Percentiles rank a stretch among this genome's conserved stretches.
Evolutionary conservation across 2,797 vertebrate species (phyloP).

Genomic region (Spea hammondii): DNA sequence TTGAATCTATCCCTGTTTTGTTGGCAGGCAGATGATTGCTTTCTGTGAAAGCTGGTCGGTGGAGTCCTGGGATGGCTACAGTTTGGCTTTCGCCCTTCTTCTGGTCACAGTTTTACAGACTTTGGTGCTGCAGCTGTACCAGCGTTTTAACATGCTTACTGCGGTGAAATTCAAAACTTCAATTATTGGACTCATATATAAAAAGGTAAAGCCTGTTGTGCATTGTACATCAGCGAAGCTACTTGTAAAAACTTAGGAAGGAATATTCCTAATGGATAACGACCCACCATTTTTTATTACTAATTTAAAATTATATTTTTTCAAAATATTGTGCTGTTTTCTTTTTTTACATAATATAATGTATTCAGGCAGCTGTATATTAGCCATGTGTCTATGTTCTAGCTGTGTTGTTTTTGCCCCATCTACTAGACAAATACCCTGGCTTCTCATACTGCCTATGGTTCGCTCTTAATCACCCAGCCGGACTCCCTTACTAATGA

Average conservation of each 20-base stretch:
- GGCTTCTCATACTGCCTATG: too few species aligned
- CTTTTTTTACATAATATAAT: too few species aligned
- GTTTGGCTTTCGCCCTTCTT: constrained; percentile 58
- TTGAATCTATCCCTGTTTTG: background rate
- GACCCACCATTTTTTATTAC: too few species aligned
- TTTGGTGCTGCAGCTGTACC: constrained; percentile 59
- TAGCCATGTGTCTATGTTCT: too few species aligned
- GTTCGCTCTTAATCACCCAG: too few species aligned
- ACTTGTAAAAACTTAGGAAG: background rate
- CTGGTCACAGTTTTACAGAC: constrained; percentile 58
- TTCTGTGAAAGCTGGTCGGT: constrained; percentile 56
- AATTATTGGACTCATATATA: constrained; percentile 62
- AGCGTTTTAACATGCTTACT: constrained; percentile 59
- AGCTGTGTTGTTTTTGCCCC: too few species aligned
- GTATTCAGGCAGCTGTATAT: too few species aligned
- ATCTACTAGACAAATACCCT: too few species aligned
- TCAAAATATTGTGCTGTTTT: too few species aligned
- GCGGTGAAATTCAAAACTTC: constrained; percentile 63
- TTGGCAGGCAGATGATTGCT: constrained; percentile 60
- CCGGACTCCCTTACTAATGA: too few species aligned
- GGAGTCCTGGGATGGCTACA: constrained; percentile 53
- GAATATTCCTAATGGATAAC: too few species aligned
- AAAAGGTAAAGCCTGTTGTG: constrained; percentile 59
- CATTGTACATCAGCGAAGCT: background rate
- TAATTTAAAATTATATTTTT: too few species aligned